Conservation (phyloP, 2,888 invertebrate species). For the Subacronicta megacephala region DNA sequence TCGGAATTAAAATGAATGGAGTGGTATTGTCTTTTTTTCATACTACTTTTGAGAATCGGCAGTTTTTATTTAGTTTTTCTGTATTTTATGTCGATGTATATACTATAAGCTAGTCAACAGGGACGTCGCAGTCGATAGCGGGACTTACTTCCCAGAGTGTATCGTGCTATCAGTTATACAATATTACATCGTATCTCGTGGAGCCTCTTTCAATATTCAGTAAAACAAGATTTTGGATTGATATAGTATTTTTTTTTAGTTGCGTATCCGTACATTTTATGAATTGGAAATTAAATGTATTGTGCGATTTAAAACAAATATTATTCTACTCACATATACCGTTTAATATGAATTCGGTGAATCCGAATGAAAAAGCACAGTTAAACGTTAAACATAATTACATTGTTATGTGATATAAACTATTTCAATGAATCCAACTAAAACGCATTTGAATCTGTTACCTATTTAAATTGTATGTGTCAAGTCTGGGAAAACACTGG, state of each 20-base stretch:
- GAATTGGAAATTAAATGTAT: constrained; percentile 18
- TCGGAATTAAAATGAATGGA: constrained; percentile 17
- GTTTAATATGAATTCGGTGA: too few species aligned
- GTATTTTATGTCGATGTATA: too few species aligned
- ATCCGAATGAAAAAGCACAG: constrained; percentile 10
- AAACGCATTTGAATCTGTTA: constrained; percentile 28
- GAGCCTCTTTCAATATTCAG: too few species aligned
- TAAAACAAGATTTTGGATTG: too few species aligned
- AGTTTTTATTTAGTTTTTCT: background rate
- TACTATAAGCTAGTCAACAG: too few species aligned
- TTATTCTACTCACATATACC: constrained; percentile 21
- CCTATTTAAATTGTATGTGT: constrained; percentile 25
- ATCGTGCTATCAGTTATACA: too few species aligned
- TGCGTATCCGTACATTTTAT: too few species aligned
- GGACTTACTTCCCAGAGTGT: too few species aligned
- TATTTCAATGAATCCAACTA: background rate
- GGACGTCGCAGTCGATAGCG: too few species aligned
- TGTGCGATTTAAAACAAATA: constrained; percentile 15
- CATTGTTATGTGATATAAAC: constrained; percentile 1
- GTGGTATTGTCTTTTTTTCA: constrained; percentile 3
- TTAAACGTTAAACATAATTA: constrained; percentile 7
- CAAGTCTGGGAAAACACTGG: constrained; percentile 18
- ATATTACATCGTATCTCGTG: too few species aligned
- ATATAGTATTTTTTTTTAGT: too few species aligned
- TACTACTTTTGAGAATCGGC: background rate